Evolutionary conservation across 1,140 invertebrate species (phyloP), one percentile per base, ranked within the genome.

Genomic region (Chironomus striatipennis): DNA sequence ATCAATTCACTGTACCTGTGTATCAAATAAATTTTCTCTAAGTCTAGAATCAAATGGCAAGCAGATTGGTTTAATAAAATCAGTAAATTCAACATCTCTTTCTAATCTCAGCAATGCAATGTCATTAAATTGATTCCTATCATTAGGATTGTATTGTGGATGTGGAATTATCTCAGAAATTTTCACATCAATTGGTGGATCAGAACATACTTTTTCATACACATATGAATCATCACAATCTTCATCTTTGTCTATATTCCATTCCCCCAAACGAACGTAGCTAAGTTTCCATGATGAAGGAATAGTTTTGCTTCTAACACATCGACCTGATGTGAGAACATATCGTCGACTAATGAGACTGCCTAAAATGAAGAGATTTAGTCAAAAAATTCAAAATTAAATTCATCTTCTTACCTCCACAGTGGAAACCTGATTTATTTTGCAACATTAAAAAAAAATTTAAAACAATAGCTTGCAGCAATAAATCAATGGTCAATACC

Each of bases 41-140:
- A 82, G 17, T 0, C 80, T 24, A 17, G 76, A 43, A 21, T 74
- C 78, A 43, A 74, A 77, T 18, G 79, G 75, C 70, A 83, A 75
- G 73, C 83, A 83, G 74, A 83, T 80, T 21, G 81, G 81, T 34
- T 24, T 77, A 34, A 83, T 78, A 43, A 75, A 79, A 1, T 79
- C 81, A 82, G 84, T 88, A 79, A 87, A 92, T 7, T 77, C 74
- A 2, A 93, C 88, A 12, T 87, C 81, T 0, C 80, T 77, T 0
- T 81, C 78, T 5, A 96, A 81, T 73, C 90, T 86, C 9, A 95
- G 77, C 0, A 95, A 79, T 0, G 91, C 93, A 67, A 95, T 91
- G 77, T 95, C 93, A 77, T 94, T 87, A 10, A 85, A 81, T 77
- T 92, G 90, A 75, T 87, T 84, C 5, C 76, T 79, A 6, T 87